Percentiles rank a stretch among this genome's conserved stretches.
Conservation (phyloP, 2,888 invertebrate genomes). For the Saturnia japonica region DNA sequence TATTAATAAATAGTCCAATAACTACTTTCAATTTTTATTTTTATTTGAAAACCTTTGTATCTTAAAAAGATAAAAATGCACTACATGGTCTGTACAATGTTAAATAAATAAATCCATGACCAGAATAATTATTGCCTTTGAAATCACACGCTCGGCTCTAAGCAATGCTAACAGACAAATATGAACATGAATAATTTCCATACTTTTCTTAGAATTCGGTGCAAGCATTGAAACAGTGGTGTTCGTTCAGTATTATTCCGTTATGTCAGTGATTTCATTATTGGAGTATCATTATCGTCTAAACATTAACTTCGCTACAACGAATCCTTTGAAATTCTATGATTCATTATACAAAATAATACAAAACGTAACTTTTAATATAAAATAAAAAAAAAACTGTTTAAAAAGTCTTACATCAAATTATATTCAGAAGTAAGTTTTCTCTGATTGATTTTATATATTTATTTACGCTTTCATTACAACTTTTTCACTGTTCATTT, state of each 20-base stretch:
- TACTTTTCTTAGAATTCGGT: not conserved
- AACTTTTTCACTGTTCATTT: too few species aligned
- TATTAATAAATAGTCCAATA: not conserved
- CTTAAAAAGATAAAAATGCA: not conserved
- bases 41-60: too few species aligned
- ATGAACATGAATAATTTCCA: not conserved
- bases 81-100: not conserved
- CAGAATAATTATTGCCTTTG: not conserved
- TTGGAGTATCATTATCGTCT: conserved; percentile 51
- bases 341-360: conserved; percentile 40
- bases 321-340: conserved; percentile 46
- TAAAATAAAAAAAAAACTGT: too few species aligned
- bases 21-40: not conserved
- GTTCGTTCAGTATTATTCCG: conserved; percentile 35
- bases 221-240: conserved; percentile 28
- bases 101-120: not conserved
- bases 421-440: too few species aligned
- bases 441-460: too few species aligned
- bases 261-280: conserved; percentile 44
- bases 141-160: conserved; percentile 1
- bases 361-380: not conserved
- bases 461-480: too few species aligned
- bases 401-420: too few species aligned
- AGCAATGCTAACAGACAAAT: not conserved
- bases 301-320: conserved; percentile 46